Evolutionary conservation across 2,797 vertebrate species (phyloP).

Genomic region (Astyanax mexicanus): DNA sequence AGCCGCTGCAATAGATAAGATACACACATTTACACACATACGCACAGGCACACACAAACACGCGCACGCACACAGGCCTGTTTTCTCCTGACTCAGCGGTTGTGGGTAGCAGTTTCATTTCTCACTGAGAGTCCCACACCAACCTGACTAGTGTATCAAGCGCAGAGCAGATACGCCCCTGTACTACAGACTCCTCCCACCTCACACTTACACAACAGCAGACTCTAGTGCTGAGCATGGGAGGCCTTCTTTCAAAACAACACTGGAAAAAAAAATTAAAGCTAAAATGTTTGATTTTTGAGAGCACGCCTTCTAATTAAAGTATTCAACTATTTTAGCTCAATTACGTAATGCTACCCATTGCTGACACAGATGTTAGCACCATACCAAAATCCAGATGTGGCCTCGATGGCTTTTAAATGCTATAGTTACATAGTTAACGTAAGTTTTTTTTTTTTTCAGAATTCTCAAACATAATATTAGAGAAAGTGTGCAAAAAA

Average conservation of each 20-base stretch:
- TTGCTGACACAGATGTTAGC: no score
- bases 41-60: conserved; percentile 2
- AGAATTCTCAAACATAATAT: no score
- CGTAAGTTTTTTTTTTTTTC: no score
- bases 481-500: no score
- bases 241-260: not conserved
- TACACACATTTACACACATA: conserved; percentile 5
- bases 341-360: no score
- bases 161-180: conserved; percentile 2
- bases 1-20: conserved; percentile 31
- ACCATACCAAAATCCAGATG: no score
- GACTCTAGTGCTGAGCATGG: not conserved
- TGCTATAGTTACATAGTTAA: no score
- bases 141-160: conserved; percentile 34
- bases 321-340: no score
- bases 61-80: conserved; percentile 14
- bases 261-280: no score
- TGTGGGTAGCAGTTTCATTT: conserved; percentile 42
- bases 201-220: conserved; percentile 17
- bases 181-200: conserved; percentile 20
- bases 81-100: conserved; percentile 44
- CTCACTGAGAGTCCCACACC: conserved; percentile 13
- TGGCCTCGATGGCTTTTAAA: no score
- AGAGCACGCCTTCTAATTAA: no score
- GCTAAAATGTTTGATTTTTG: no score